phyloP scores from a whole-genome alignment of 23 tunicate genomes.

The Ascidia mentula region DNA sequence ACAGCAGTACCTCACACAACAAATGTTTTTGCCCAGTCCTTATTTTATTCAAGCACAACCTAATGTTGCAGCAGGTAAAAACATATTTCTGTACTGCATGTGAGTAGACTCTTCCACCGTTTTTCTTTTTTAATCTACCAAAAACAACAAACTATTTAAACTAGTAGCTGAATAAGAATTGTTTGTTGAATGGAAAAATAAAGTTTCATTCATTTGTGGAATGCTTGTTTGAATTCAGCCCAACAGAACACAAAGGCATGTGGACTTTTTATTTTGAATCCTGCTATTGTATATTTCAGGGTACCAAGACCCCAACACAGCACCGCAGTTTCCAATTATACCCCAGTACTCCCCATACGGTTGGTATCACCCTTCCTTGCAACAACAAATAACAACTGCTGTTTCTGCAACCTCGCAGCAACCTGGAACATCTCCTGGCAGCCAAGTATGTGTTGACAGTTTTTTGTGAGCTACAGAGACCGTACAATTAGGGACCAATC shows the following conservation, averaged over 20 bases:
- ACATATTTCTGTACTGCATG: not conserved
- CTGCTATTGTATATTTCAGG: too few species aligned
- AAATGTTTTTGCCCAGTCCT: constrained; percentile 70
- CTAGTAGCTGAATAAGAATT: too few species aligned
- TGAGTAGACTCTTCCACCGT: too few species aligned
- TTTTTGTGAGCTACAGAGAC: not conserved
- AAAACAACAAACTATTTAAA: too few species aligned
- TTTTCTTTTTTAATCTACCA: too few species aligned
- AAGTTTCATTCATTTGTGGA: too few species aligned
- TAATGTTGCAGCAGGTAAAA: constrained; percentile 44
- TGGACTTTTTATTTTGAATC: too few species aligned
- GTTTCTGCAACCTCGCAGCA: constrained; percentile 45
- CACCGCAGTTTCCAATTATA: constrained; percentile 76
- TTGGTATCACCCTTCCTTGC: constrained; percentile 64
- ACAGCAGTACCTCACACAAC: constrained; percentile 35
- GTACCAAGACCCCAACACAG: constrained; percentile 60
- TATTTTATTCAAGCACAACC: constrained; percentile 74
- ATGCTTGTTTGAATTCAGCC: too few species aligned
- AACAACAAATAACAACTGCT: constrained; percentile 58
- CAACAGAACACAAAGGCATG: too few species aligned
- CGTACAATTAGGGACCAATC: not conserved
- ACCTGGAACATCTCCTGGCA: constrained; percentile 28
- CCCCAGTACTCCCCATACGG: constrained; percentile 37
- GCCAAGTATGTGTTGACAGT: constrained; percentile 19
- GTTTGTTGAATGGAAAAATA: too few species aligned